Evolutionary conservation across 2,113 vertebrate species (phyloP), one percentile per base, ranked within the genome.

Genomic region (Pandion haliaetus): DNA sequence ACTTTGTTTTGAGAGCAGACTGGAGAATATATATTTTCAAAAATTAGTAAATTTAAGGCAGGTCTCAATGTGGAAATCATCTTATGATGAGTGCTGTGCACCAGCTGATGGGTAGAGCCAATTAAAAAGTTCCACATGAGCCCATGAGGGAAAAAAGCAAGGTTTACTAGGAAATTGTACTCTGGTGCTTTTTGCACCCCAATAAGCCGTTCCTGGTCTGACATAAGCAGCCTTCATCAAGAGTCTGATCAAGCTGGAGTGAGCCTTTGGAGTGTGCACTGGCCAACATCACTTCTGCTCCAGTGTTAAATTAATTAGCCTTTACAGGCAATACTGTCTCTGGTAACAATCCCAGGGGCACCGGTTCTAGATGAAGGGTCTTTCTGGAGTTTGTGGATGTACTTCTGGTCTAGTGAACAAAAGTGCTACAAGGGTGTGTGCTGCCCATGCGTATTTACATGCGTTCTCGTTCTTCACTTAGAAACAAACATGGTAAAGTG

Each of bases 401-500:
- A 16, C 18, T 79, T 42, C 47, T 95, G 78, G 65, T 59, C 52
- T 82, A 5, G 26, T 5, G 12, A 80, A 17, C 7, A 2, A 2
- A 8, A 7, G 14, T 78, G 21, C 57, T 70, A 32, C 40, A 71
- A 80, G n/a, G 54, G 8, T 34, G 18, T 44, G 17, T 25, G 67
- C 47, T 80, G 88, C 82, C 40, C 67, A 23, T 58, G 18, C 0
- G 2, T 20, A 17, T 52, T 96, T 34, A 90, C 25, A 3, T 1
- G 12, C 76, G 63, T 62, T 92, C 54, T 95, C 42, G 5, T 89
- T 81, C 97, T 63, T 54, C 67, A 21, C 94, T 38, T 81, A 99
- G 99, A 91, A 99, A 99, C 95, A 98, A 86, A 59, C 97, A 91
- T 57, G 99, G 99, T 31, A 99, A 99, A 97, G 98, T 99, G 74